Percentiles rank a stretch among this genome's conserved stretches.
Conservation (phyloP, 2,888 invertebrate species). For the Orthonychiurus folsomi region DNA sequence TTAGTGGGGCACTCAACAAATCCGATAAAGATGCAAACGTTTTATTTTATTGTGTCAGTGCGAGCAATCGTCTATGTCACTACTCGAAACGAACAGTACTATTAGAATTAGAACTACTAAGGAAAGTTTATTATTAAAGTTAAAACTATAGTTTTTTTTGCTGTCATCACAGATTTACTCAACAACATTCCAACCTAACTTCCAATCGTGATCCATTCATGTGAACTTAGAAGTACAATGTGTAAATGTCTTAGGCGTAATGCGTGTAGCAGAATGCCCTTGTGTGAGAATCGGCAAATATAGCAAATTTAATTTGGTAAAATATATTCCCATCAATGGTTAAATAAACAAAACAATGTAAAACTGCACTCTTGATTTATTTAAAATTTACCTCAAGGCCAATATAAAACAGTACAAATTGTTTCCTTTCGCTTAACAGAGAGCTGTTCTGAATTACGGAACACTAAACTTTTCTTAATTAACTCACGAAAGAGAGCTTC, state of each 20-base stretch:
- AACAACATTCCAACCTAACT: neutral
- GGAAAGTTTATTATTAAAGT: neutral
- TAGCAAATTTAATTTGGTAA: neutral
- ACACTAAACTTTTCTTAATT: too few relatives aligned
- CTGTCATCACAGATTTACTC: neutral
- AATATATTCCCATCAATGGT: neutral
- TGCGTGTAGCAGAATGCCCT: too few relatives aligned
- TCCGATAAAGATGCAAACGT: neutral
- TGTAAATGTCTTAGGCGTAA: neutral
- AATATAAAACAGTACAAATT: too few relatives aligned
- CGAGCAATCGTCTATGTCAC: neutral
- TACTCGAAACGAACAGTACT: neutral
- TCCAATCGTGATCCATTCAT: conserved; percentile 1
- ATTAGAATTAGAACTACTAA: neutral
- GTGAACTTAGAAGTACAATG: conserved; percentile 1
- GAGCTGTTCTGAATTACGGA: too few relatives aligned
- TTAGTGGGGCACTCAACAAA: neutral
- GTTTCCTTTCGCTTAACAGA: too few relatives aligned
- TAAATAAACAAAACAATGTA: neutral
- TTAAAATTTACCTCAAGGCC: too few relatives aligned
- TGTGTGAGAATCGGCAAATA: too few relatives aligned
- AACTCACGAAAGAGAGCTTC: too few relatives aligned
- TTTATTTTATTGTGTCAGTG: neutral
- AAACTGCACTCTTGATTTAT: too few relatives aligned
- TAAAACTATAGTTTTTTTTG: neutral